Base-by-base conservation (phyloP, 2,113 vertebrate species). In the Lichenostomus cassidix region DNA sequence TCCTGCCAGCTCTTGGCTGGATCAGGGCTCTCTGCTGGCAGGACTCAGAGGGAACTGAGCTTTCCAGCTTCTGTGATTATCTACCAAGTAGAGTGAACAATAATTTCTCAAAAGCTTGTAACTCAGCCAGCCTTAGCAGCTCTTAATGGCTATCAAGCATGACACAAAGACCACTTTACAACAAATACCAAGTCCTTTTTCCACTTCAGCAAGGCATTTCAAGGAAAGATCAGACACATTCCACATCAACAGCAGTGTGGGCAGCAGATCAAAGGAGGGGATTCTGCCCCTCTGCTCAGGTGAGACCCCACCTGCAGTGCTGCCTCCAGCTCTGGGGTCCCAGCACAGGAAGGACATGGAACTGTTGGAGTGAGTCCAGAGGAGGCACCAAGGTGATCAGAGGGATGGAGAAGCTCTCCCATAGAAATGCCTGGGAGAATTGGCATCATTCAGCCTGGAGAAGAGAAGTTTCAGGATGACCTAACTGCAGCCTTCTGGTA, bases 1-100 rank as follows among this genome's bases (percentile, higher is more conserved):
- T 77, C 23, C 83, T 63, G 68, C 7, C 75, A 96, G 83, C 85
- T 73, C 87, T 49, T 85, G 87, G 90, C 87, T 91, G 74, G 64
- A 37, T 35, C 27, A 58, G 46, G 23, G 41, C 55, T 74, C 49
- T 28, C 5, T 77, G 75, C 91, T 97, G 95, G 88, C 96, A 96
- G 68, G 33, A 33, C 67, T 55, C 24, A 6, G 75, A 65, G 46
- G 42, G 5, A 80, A 24, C 23, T 10, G 20, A 83, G 46, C 42
- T 59, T 46, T 93, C 90, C 92, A 96, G 67, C 37, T 84, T 82
- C 17, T 79, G 11, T 0, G 3, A 60, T 28, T 41, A 39, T 82
- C 79, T 44, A 64, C 58, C 28, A 77, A 80, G 79, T 8, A 87
- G 15, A 86, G 16, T 4, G 42, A 90, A 65, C 23, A 93, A 41